A percentile compares a stretch with the other conserved stretches of the same genome.
Evolutionary conservation across 64 coral and sea anemone species (phyloP).

Genomic region (Trachythela sp.): DNA sequence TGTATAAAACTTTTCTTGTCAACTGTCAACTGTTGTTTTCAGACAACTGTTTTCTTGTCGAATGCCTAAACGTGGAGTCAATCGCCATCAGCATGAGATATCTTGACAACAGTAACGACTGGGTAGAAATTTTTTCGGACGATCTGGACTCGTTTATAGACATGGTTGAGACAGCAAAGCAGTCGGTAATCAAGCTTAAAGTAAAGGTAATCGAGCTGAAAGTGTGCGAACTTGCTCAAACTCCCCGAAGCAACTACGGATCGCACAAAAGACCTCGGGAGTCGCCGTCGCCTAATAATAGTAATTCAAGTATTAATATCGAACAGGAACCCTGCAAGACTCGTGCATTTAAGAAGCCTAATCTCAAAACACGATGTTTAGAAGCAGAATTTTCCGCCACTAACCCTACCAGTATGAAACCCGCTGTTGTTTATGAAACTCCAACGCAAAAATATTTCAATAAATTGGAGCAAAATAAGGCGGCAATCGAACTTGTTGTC

Average conservation of each 20-base stretch:
- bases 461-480: conserved; percentile 16
- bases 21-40: too few species aligned
- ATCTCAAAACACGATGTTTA: background rate
- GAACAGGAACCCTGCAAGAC: background rate
- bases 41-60: too few species aligned
- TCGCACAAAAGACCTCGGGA: conserved; percentile 3
- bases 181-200: conserved; percentile 24
- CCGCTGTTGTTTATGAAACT: background rate
- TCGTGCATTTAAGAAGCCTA: conserved; percentile 26
- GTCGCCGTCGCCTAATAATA: background rate
- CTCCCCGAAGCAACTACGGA: background rate
- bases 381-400: background rate
- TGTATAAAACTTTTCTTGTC: too few species aligned
- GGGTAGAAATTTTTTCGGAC: conserved; percentile 34
- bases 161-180: conserved; percentile 37
- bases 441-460: conserved; percentile 35
- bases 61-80: too few species aligned
- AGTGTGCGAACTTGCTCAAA: background rate
- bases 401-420: background rate
- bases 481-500: conserved; percentile 9
- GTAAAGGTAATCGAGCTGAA: conserved; percentile 38
- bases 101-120: conserved; percentile 19
- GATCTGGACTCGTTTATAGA: conserved; percentile 49
- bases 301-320: background rate
- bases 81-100: too few species aligned